A percentile compares a stretch with the other conserved stretches of the same genome.
Conservation (phyloP, 2,888 invertebrate genomes). For the Drosophila silvestris region DNA sequence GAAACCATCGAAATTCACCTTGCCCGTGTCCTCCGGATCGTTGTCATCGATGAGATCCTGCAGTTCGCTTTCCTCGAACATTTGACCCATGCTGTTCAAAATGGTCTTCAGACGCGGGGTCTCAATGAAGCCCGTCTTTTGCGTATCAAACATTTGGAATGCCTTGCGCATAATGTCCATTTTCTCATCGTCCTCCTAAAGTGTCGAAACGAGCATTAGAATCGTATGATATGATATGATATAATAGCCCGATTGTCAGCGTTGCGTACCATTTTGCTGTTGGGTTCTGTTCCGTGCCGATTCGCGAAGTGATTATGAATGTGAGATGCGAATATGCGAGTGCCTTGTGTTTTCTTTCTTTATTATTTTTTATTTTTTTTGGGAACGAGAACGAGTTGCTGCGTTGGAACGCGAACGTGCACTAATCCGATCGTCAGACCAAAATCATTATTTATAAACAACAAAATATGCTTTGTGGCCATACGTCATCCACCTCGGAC, state of each 20-base stretch:
- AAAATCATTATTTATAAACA: conserved; percentile 85
- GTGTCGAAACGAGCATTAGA: conserved; percentile 3
- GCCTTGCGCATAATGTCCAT: conserved; percentile 96
- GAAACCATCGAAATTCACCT: conserved; percentile 97
- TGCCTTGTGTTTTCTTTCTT: conserved; percentile 13
- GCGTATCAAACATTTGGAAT: conserved; percentile 98
- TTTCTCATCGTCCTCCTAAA: conserved; percentile 91
- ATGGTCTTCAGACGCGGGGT: conserved; percentile 96
- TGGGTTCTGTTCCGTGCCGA: conserved; percentile 16
- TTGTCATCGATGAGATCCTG: conserved; percentile 95
- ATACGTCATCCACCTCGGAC: conserved; percentile 45
- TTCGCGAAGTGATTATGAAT: conserved; percentile 48
- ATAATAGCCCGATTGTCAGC: conserved; percentile 11
- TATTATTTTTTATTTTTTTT: conserved; percentile 8
- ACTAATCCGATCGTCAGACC: conserved; percentile 83
- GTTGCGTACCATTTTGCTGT: conserved; percentile 45
- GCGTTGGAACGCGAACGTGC: conserved; percentile 74
- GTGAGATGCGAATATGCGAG: conserved; percentile 36
- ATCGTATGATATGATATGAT: conserved; percentile 26
- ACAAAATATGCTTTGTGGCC: conserved; percentile 70
- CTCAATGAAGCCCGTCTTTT: conserved; percentile 96
- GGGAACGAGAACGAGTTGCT: conserved; percentile 38
- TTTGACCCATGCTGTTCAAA: conserved; percentile 97
- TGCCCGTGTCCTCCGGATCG: conserved; percentile 96
- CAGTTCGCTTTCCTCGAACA: conserved; percentile 96